phyloP scores from a whole-genome alignment of 2,888 invertebrate species.

The Ectemnius continuus region DNA sequence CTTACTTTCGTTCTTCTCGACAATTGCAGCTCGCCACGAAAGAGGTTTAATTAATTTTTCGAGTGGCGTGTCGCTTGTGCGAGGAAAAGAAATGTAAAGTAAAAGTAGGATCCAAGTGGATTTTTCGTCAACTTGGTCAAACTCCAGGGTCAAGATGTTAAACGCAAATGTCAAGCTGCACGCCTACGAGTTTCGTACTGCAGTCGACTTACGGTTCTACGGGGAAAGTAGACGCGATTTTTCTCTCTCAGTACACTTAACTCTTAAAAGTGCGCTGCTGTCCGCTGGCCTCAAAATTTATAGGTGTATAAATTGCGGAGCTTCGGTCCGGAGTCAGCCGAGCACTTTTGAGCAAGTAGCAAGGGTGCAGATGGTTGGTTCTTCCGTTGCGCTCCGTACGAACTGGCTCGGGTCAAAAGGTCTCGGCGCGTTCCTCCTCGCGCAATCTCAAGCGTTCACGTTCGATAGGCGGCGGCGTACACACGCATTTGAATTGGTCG shows the following conservation, averaged over 20 bases:
- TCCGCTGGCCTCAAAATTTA: constrained; percentile 30
- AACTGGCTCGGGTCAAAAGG: constrained; percentile 38
- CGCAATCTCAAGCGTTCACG: constrained; percentile 50
- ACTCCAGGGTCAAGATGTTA: no score
- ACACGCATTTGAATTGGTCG: constrained; percentile 64
- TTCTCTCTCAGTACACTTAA: constrained; percentile 12
- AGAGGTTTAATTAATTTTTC: not conserved
- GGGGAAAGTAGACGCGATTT: constrained; percentile 16
- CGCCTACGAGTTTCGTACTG: constrained; percentile 17
- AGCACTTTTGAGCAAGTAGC: constrained; percentile 54
- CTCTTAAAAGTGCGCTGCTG: not conserved
- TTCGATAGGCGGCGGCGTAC: constrained; percentile 59
- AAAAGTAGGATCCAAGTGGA: not conserved
- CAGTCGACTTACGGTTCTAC: constrained; percentile 21
- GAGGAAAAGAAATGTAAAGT: not conserved
- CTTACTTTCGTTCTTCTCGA: not conserved
- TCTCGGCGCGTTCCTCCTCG: constrained; percentile 16
- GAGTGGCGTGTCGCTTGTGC: no score
- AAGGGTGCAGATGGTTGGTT: constrained; percentile 13
- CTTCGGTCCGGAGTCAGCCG: constrained; percentile 38
- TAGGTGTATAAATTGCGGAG: constrained; percentile 41
- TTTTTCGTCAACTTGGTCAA: no score
- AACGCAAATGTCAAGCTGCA: not conserved
- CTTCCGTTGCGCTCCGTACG: not conserved
- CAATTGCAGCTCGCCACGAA: not conserved